A percentile compares a stretch with the other conserved stretches of the same genome.
These are phyloP conservation scores for Eledone cirrhosa DNA, from an alignment of 2,888 invertebrate species.

Conservation along the genomic window DNA sequence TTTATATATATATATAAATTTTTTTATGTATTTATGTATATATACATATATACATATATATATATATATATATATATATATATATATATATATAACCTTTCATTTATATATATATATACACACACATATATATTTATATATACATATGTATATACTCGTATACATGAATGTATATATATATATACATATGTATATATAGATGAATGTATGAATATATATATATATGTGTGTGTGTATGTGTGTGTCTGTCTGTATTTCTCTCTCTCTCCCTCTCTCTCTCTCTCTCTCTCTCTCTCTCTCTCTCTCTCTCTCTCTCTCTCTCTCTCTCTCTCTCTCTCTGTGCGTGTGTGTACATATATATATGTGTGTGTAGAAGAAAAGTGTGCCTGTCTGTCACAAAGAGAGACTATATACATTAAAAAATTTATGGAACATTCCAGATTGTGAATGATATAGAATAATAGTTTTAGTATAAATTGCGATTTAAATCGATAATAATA, in stretches of 20 bases:
- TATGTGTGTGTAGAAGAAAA: too few relatives aligned
- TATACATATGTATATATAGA: too few relatives aligned
- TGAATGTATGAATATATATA: too few relatives aligned
- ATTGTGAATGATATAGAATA: too few relatives aligned
- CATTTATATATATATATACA: not conserved
- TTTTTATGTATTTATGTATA: not conserved
- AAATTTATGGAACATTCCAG: too few relatives aligned
- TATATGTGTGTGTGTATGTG: not conserved
- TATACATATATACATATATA: not conserved
- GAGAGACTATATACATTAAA: too few relatives aligned
- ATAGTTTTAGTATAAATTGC: too few relatives aligned
- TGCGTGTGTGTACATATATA: too few relatives aligned
- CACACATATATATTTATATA: not conserved
- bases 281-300: not conserved
- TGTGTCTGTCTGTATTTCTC: not conserved
- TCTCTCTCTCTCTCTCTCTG: too few relatives aligned
- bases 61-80: not conserved
- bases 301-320: not conserved
- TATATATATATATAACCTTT: not conserved
- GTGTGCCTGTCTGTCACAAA: too few relatives aligned
- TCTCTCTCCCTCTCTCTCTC: not conserved
- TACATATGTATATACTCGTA: not conserved
- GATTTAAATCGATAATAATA: too few relatives aligned
- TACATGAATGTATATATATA: too few relatives aligned
- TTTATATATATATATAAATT: not conserved